Conservation (phyloP, 2,797 vertebrate species). For the Tauraco hartlaubi region DNA sequence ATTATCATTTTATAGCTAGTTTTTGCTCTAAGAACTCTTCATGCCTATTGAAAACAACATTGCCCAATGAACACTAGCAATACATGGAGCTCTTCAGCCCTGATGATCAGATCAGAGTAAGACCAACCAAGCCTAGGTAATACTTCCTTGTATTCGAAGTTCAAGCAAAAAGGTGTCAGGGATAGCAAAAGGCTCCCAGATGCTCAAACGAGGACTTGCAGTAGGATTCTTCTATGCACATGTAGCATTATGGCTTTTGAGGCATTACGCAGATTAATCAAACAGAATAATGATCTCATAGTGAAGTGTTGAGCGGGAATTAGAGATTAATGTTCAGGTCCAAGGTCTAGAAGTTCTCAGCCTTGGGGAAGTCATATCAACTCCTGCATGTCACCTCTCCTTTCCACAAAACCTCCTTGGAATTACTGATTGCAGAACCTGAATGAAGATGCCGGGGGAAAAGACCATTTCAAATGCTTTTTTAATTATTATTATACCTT, state of each 20-base stretch:
- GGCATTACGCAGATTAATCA: background rate
- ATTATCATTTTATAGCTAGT: background rate
- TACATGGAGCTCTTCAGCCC: background rate
- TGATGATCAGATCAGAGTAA: background rate
- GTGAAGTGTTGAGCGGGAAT: slow-evolving; percentile 1
- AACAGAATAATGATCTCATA: background rate
- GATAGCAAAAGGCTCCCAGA: background rate
- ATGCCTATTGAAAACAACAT: background rate
- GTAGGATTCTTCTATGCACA: background rate
- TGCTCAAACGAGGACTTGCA: background rate
- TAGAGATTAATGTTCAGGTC: background rate
- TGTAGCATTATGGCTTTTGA: background rate
- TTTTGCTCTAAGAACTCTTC: background rate
- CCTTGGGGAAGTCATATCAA: slow-evolving; percentile 20
- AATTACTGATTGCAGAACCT: background rate
- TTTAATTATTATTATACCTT: background rate
- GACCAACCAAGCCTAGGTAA: background rate
- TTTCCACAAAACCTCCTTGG: background rate
- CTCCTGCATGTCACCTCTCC: background rate
- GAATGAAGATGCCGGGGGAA: background rate
- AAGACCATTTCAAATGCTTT: background rate
- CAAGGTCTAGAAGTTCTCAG: background rate
- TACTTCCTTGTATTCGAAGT: background rate
- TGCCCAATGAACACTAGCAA: background rate
- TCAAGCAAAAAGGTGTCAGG: background rate